Conservation (phyloP, 2,888 invertebrate genomes). For the Formica aserva region DNA sequence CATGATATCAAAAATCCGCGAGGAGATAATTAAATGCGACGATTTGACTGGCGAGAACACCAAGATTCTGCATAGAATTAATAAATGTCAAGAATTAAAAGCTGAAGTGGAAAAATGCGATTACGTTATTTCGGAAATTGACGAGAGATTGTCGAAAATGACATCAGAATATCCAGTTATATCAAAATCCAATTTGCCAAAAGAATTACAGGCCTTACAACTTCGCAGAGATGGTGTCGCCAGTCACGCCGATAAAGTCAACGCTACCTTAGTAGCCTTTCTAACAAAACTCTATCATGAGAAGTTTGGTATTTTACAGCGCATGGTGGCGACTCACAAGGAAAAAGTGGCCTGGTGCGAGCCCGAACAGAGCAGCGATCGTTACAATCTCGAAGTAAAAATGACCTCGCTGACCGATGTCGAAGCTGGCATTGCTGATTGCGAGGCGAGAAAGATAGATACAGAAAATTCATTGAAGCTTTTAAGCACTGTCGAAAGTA, state of each 20-base stretch:
- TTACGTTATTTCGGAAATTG: constrained; percentile 90
- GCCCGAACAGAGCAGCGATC: constrained; percentile 95
- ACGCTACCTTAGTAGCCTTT: constrained; percentile 91
- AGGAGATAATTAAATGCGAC: constrained; percentile 95
- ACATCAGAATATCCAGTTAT: constrained; percentile 92
- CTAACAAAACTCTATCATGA: constrained; percentile 95
- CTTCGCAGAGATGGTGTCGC: constrained; percentile 93
- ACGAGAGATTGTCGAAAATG: constrained; percentile 90
- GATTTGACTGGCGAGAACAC: constrained; percentile 95
- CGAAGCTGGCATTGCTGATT: constrained; percentile 91
- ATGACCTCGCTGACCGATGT: constrained; percentile 92
- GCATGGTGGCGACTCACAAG: constrained; percentile 92
- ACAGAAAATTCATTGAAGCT: constrained; percentile 91
- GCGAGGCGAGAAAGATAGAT: constrained; percentile 89
- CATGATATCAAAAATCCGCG: constrained; percentile 91
- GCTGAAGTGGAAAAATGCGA: constrained; percentile 90
- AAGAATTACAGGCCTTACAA: constrained; percentile 93
- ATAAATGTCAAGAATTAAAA: constrained; percentile 91
- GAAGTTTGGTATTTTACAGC: constrained; percentile 92
- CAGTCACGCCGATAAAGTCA: constrained; percentile 92
- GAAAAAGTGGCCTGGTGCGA: constrained; percentile 97
- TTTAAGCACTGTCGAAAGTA: constrained; percentile 91
- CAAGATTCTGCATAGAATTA: constrained; percentile 92
- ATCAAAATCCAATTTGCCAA: constrained; percentile 91
- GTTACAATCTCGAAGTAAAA: constrained; percentile 97